phyloP scores from a whole-genome alignment of 2,797 vertebrate species.

The Rhynchotus rufescens region DNA sequence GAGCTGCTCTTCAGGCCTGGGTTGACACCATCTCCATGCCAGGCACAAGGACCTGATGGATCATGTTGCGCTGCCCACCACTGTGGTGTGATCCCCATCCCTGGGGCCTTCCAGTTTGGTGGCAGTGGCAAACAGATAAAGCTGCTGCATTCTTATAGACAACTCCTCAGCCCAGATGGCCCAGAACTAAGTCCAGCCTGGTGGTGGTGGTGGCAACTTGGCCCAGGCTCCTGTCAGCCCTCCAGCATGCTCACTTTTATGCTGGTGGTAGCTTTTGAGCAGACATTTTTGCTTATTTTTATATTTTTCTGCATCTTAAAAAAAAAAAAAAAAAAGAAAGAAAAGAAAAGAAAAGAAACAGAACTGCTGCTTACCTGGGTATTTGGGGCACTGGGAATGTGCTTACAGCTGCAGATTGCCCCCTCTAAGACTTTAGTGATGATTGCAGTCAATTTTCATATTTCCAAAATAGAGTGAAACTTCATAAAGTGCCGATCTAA shows the following conservation, averaged over 20 bases:
- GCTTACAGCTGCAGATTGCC: constrained; percentile 23
- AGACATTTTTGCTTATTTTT: fast-evolving
- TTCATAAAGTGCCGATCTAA: constrained; percentile 51
- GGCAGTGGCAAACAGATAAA: not conserved
- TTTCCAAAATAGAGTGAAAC: constrained; percentile 57
- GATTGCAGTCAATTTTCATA: constrained; percentile 48
- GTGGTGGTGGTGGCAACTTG: not conserved
- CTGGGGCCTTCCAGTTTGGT: fast-evolving
- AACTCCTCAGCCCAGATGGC: not conserved
- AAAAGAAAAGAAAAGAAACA: not conserved
- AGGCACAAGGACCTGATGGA: not conserved
- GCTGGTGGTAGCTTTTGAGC: not conserved
- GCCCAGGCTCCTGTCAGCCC: not conserved
- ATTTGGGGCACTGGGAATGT: not conserved
- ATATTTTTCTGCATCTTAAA: not conserved
- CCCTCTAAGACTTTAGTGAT: constrained; percentile 37
- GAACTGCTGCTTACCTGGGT: not conserved
- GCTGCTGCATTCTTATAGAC: not conserved
- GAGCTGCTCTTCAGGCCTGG: not conserved
- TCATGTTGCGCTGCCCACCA: fast-evolving
- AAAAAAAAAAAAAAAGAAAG: not conserved
- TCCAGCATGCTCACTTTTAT: not conserved
- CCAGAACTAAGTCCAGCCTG: not conserved
- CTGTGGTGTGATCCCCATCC: fast-evolving
- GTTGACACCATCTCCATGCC: not conserved